Evolutionary conservation across 2,113 vertebrate species (phyloP), one percentile per base, ranked within the genome.

Genomic region (Calyptomena viridis): DNA sequence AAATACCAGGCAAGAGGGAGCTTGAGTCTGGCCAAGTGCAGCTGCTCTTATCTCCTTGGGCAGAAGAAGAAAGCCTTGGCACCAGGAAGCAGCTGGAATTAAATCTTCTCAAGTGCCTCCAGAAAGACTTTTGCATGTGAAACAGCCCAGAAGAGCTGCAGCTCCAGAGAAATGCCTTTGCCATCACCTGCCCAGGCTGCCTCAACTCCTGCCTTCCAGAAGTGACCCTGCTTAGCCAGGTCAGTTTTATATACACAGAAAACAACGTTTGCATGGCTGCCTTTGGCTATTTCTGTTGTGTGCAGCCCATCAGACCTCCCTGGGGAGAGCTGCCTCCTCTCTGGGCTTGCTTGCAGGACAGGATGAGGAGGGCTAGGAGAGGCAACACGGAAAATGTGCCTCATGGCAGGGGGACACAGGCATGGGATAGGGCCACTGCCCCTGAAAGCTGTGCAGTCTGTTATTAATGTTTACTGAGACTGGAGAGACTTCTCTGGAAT

Each of bases 1-100:
- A 95, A 89, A 93, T 37, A 88, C 83, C 35, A 4, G 87, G 85
- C 25, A 12, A 95, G 79, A 90, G 37, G 55, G 67, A 76, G 76
- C 76, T 40, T 8, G 1, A 47, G 58, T 75, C 75, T 85, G 78
- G 93, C 95, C 91, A 93, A 93, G 52, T 3, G 4, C 93, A 95
- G 89, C 83, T 95, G 91, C 89, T 93, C 63, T 90, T 90, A 87
- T 84, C 91, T 95, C n/a, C 55, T 53, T 42, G 33, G 84, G 76
- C 53, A 71, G 50, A 35, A 95, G 96, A 95, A 93, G 73, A 96
- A 96, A 96, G 73, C 50, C 64, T 95, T 95, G 92, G 95, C 84
- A 84, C 40, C 3, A 0, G 33, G 2, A 1, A 71, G 24, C 47
- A 79, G 74, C 66, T 68, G 42, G 25, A 90, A 28, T 66, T 13